Base-by-base conservation (phyloP, 1,140 invertebrate species). In the Temnothorax longispinosus region DNA sequence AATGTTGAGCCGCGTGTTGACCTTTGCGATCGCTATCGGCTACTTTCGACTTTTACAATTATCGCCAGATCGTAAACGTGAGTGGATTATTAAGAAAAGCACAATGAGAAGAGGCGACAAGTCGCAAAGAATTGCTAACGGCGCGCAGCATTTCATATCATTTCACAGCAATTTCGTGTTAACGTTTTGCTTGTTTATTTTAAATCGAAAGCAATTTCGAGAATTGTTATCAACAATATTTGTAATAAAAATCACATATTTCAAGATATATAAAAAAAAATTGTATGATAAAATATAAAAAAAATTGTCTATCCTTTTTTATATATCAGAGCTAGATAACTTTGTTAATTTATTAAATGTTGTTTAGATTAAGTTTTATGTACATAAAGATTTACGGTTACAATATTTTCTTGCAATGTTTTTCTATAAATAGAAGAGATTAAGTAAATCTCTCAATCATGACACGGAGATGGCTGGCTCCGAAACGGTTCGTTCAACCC, bases 21-120 rank as follows among this genome's bases (percentile, higher is more conserved):
- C 80, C 80, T 84, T 84, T 84, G 54, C 54, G 54, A 84, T 84
- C n/a, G 80, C 80, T 84, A 84, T 74, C 80, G 80, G 80, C 80
- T 84, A 84, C 69, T 84, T 84, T 84, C 69, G 80, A 84, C 69
- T 84, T 84, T 84, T 84, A 74, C 60, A 44, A 74, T 72, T 82
- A 75, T 74, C 56, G 44, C 69, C 54, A 75, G 54, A 84, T 62
- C 80, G 56, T 75, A 84, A 84, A 84, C 27, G 54, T 71, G 52
- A 62, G 58, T 84, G 21, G 54, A 74, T 84, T 74, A 74, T 56
- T 58, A 38, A 52, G 74, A 85, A 21, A 85, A 52, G 35, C 10
- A 27, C 35, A 64, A 77, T 85, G 47, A 67, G 27, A 64, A 35
- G 44, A 54, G 8, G 13, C 10, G 84, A 62, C 67, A 74, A 62